Conservation (phyloP, 2,797 vertebrate genomes). For the Carapus acus region DNA sequence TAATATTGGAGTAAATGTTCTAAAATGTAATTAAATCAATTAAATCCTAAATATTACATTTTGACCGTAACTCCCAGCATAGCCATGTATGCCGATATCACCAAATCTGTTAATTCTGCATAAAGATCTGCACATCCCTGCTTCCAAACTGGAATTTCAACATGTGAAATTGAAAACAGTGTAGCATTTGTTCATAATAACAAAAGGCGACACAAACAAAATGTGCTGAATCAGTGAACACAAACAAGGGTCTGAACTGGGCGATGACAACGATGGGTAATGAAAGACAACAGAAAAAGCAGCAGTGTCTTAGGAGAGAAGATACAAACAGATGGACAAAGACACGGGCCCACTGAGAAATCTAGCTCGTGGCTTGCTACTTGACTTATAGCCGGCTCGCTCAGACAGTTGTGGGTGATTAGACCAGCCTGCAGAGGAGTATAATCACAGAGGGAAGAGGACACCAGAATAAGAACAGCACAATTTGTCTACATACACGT, state of each 20-base stretch:
- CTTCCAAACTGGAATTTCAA: background rate
- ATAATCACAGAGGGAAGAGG: conserved; percentile 53
- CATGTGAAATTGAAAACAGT: conserved; percentile 1
- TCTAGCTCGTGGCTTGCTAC: conserved; percentile 99
- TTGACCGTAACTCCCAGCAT: too few relatives aligned
- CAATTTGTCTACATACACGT: conserved; percentile 7
- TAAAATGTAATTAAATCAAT: conserved; percentile 3
- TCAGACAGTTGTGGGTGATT: conserved; percentile 94
- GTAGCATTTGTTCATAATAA: conserved; percentile 13
- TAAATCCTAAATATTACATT: too few relatives aligned
- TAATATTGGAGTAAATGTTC: conserved; percentile 5
- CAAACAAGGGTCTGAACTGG: conserved; percentile 9
- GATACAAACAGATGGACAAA: conserved; percentile 99
- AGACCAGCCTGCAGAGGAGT: conserved; percentile 94
- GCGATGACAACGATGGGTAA: conserved; percentile 23
- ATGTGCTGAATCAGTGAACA: conserved; percentile 22
- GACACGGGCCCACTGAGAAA: conserved; percentile 99
- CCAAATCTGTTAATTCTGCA: too few relatives aligned
- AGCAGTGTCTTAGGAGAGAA: conserved; percentile 88
- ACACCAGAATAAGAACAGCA: conserved; percentile 45
- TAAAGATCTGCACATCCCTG: background rate
- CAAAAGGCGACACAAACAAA: conserved; percentile 3
- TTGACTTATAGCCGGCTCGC: conserved; percentile 98
- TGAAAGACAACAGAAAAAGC: conserved; percentile 38
- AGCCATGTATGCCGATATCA: too few relatives aligned